These are phyloP conservation scores for Blastobasis lacticolella DNA, from an alignment of 2,888 invertebrate species.

Conservation along the genomic window DNA sequence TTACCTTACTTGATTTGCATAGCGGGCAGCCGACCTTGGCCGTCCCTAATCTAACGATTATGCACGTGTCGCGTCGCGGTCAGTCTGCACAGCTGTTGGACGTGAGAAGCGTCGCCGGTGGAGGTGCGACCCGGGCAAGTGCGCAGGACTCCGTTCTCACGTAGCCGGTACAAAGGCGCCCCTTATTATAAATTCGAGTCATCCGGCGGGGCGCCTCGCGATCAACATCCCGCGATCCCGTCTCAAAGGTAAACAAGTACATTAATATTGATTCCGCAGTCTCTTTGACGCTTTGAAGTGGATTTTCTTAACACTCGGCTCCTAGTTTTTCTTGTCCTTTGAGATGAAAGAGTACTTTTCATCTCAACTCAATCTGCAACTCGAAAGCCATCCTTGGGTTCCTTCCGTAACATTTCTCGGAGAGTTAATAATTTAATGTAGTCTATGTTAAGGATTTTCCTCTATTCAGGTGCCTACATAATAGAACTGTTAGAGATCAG, in stretches of 20 bases:
- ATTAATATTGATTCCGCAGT: slow-evolving; percentile 67
- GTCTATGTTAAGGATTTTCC: no score
- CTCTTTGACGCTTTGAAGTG: slow-evolving; percentile 59
- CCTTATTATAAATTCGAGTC: slow-evolving; percentile 64
- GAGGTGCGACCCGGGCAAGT: slow-evolving; percentile 67
- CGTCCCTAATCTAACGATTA: slow-evolving; percentile 62
- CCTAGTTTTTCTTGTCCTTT: slow-evolving; percentile 49
- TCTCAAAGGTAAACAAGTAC: slow-evolving; percentile 66
- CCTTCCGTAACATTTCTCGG: no score
- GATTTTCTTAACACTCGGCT: slow-evolving; percentile 45
- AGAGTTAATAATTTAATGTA: no score
- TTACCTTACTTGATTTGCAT: slow-evolving; percentile 36
- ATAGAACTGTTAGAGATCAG: no score
- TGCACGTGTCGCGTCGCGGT: slow-evolving; percentile 47
- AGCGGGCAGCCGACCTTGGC: slow-evolving; percentile 57
- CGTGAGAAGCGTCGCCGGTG: slow-evolving; percentile 55
- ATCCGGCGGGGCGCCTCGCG: slow-evolving; percentile 43
- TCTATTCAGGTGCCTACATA: no score
- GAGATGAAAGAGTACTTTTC: slow-evolving; percentile 39
- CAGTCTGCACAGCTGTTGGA: slow-evolving; percentile 49
- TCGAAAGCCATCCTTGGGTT: slow-evolving; percentile 25
- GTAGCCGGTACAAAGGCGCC: slow-evolving; percentile 49
- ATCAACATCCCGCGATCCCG: slow-evolving; percentile 40
- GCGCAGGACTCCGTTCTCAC: slow-evolving; percentile 62
- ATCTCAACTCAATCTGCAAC: slow-evolving; percentile 19